Base-by-base conservation (phyloP, 2,888 invertebrate genomes). In the Graphium colonna region DNA sequence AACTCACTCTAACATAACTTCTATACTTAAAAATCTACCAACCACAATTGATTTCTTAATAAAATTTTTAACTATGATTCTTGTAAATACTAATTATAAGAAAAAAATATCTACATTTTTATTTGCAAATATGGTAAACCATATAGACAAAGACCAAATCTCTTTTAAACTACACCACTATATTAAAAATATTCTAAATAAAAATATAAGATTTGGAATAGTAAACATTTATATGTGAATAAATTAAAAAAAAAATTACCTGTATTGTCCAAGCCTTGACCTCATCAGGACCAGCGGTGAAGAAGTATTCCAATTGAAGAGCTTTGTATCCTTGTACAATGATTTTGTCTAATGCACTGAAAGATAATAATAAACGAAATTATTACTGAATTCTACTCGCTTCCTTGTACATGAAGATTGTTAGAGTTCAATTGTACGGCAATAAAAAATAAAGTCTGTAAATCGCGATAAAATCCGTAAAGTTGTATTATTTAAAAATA, bases 201-300 rank as follows among this genome's bases (percentile, higher is more conserved):
- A 21, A 21, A 21, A 21, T 5, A 2, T 21, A 5, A 21, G 21
- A n/a, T n/a, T n/a, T n/a, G n/a, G n/a, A n/a, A n/a, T n/a, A n/a
- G n/a, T n/a, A n/a, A 33, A 33, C 40, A 40, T 15, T 13, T 40
- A 40, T 33, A 33, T 33, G n/a, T 40, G 13, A 40, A 12, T 1
- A 42, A 56, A 45, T 3, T 16, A 56, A n/a, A n/a, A n/a, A n/a
- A n/a, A n/a, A n/a, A n/a, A n/a, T n/a, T 65, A 97, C 98, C 94
- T 97, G 98, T 79, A 99, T 96, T 1, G 98, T 99, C 99, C 99
- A 99, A 17, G 98, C 99, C 83, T 98, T 99, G 7, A 99, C 99
- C 92, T 99, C 99, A 83, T 99, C 99, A 43, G 94, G 92, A 12
- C 99, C 99, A 50, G 97, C 93, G 1, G 99, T 99, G 88, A 99